Conservation (phyloP, 1,140 invertebrate species). For the Gerris buenoi region DNA sequence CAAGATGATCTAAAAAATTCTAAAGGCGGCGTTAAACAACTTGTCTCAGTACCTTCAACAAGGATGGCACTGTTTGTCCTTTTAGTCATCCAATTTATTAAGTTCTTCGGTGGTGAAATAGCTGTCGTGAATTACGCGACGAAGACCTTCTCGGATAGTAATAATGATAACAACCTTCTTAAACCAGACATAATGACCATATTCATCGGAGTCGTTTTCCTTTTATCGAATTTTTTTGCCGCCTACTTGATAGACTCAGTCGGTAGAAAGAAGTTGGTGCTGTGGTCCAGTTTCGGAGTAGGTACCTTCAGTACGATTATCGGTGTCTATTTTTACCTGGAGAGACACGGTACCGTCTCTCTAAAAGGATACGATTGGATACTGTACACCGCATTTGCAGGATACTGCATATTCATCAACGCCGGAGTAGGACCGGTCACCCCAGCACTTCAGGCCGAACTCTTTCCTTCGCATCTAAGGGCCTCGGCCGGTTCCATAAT, state of each 20-base stretch:
- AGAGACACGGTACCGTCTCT: not conserved
- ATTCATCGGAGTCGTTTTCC: constrained; percentile 23
- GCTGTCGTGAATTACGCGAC: not conserved
- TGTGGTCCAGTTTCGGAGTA: constrained; percentile 24
- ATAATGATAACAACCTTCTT: not conserved
- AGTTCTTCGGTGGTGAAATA: not conserved
- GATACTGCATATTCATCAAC: constrained; percentile 30
- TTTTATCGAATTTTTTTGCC: constrained; percentile 24
- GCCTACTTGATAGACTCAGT: constrained; percentile 26
- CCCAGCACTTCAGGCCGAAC: constrained; percentile 24
- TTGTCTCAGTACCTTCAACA: not conserved
- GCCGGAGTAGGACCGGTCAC: constrained; percentile 32
- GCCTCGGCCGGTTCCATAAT: not conserved
- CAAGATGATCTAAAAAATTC: not conserved
- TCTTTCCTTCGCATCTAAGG: not conserved
- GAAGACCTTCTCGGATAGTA: not conserved
- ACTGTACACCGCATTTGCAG: constrained; percentile 27
- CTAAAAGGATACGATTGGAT: constrained; percentile 21
- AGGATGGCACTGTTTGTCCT: not conserved
- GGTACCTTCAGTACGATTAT: constrained; percentile 8
- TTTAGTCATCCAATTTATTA: not conserved
- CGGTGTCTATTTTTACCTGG: constrained; percentile 14
- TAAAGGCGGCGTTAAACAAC: not conserved
- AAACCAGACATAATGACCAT: not conserved
- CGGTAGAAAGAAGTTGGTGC: constrained; percentile 31